Percentiles rank a stretch among this genome's conserved stretches.
Conservation (phyloP, 2,888 invertebrate species). For the Amiota communis region DNA sequence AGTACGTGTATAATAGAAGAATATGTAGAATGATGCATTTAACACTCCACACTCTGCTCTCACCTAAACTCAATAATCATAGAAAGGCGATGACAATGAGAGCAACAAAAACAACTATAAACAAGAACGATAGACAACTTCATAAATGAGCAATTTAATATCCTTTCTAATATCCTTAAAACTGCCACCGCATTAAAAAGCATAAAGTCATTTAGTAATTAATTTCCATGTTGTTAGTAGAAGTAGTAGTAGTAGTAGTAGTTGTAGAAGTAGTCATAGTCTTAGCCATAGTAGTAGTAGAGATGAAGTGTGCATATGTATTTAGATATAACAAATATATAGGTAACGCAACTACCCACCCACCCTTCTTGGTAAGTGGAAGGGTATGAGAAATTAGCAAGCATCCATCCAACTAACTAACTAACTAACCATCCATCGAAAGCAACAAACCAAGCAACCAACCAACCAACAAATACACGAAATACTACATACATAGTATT, state of each 20-base stretch:
- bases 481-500: too few species aligned
- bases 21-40: too few species aligned
- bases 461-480: too few species aligned
- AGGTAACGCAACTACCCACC: too few species aligned
- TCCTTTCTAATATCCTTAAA: conserved; percentile 65
- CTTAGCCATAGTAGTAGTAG: background rate
- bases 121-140: conserved; percentile 7
- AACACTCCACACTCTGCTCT: too few species aligned
- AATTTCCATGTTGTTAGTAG: conserved; percentile 58
- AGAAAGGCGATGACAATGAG: too few species aligned
- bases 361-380: too few species aligned
- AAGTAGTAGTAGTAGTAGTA: too few species aligned
- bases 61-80: too few species aligned
- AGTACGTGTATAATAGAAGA: too few species aligned
- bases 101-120: background rate
- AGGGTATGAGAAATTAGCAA: conserved; percentile 9
- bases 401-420: background rate
- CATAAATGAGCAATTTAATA: conserved; percentile 54
- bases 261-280: background rate
- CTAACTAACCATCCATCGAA: background rate
- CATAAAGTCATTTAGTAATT: conserved; percentile 66
- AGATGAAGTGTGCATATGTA: background rate
- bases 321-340: too few species aligned
- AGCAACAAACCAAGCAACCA: background rate
- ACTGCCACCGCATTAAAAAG: conserved; percentile 63